Evolutionary conservation across 2,888 invertebrate species (phyloP).

Genomic region (Ecliptopera silaceata): DNA sequence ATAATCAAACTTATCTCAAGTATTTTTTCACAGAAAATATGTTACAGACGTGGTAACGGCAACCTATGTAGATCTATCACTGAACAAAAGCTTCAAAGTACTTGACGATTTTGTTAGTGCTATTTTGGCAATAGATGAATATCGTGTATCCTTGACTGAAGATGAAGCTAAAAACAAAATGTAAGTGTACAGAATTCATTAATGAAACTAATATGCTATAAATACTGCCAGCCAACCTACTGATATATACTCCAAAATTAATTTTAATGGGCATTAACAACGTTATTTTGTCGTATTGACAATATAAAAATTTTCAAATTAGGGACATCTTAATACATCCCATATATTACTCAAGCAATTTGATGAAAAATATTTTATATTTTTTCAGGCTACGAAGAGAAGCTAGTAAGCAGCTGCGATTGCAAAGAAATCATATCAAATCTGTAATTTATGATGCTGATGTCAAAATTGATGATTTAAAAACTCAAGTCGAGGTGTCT

Average conservation of each 20-base stretch:
- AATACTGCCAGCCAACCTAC: no score
- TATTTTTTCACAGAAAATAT: constrained; percentile 51
- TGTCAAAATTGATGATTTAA: constrained; percentile 49
- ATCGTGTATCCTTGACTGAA: constrained; percentile 39
- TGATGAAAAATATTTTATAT: constrained; percentile 2
- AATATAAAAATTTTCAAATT: no score
- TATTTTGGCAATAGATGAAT: constrained; percentile 29
- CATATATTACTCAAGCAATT: no score
- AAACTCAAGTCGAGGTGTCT: constrained; percentile 54
- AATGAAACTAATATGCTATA: no score
- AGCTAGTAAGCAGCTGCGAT: constrained; percentile 51
- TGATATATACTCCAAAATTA: no score
- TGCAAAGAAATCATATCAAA: constrained; percentile 61
- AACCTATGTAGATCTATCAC: constrained; percentile 50
- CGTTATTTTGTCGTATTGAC: no score
- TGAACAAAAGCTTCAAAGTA: constrained; percentile 37
- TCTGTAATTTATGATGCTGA: constrained; percentile 59
- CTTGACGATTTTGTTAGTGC: constrained; percentile 36
- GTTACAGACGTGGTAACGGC: constrained; percentile 40
- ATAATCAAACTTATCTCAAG: no score
- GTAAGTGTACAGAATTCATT: constrained; percentile 34
- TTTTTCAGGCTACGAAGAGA: constrained; percentile 54
- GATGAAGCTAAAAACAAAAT: constrained; percentile 53
- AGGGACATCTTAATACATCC: no score
- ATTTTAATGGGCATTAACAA: no score